These are phyloP conservation scores for Mesorhabditis spiculigera DNA, from an alignment of 2,888 invertebrate genomes.

Conservation along the genomic window DNA sequence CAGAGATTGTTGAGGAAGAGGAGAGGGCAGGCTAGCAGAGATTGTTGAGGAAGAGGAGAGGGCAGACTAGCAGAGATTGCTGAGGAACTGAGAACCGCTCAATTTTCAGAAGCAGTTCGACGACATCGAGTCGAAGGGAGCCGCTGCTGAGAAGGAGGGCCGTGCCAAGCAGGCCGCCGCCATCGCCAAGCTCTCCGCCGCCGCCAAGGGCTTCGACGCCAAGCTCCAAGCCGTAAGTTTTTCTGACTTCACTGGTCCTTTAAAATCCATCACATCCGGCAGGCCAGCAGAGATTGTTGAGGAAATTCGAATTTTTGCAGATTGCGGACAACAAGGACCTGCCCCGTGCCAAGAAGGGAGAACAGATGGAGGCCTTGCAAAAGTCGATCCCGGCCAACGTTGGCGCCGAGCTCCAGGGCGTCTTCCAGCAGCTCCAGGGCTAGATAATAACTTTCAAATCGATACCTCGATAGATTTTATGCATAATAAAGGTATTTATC, in stretches of 20 bases:
- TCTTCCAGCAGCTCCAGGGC: too few relatives aligned
- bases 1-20: neutral
- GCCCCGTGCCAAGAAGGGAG: neutral
- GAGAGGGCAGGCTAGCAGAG: too few relatives aligned
- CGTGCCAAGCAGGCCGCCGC: conserved; percentile 5
- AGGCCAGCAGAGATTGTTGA: too few relatives aligned
- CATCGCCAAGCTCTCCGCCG: neutral
- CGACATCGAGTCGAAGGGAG: neutral
- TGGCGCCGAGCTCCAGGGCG: too few relatives aligned
- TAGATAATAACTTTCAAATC: too few relatives aligned
- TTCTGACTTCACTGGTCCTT: too few relatives aligned
- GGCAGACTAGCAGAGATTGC: neutral
- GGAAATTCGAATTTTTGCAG: neutral
- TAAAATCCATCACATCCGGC: neutral
- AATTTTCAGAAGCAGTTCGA: neutral
- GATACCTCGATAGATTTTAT: too few relatives aligned
- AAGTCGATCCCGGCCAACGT: too few relatives aligned
- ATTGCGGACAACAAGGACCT: neutral
- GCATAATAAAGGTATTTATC: too few relatives aligned
- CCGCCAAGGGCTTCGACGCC: neutral
- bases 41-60: too few relatives aligned
- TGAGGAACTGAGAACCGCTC: neutral
- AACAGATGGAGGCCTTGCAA: neutral
- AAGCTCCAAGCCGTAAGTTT: neutral
- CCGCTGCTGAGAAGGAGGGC: neutral